These are phyloP conservation scores for Glaucidium brasilianum DNA, from an alignment of 2,113 vertebrate genomes.

Conservation along the genomic window DNA sequence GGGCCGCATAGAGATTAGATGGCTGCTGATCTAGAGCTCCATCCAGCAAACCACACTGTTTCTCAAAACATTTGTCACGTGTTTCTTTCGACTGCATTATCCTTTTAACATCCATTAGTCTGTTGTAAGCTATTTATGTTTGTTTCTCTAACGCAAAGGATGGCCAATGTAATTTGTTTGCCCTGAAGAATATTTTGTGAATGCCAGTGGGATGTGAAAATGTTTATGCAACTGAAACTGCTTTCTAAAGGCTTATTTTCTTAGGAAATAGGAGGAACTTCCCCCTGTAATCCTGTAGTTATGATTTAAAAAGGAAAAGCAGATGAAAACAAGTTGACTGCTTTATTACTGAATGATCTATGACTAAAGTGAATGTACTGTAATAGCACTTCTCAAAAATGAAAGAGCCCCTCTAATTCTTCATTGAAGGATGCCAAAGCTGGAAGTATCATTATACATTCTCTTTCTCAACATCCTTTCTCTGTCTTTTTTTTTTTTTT, in stretches of 20 bases:
- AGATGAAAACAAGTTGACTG: conserved; percentile 1
- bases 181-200: neutral
- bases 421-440: neutral
- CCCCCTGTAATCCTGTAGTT: neutral
- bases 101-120: neutral
- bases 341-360: neutral
- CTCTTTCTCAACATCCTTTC: neutral
- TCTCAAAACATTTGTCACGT: neutral
- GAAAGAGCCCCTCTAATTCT: neutral
- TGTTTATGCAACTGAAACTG: neutral
- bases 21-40: neutral
- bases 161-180: neutral
- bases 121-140: neutral
- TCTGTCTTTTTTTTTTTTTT: neutral
- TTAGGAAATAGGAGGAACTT: neutral
- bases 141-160: neutral
- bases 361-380: neutral
- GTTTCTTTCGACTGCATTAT: neutral
- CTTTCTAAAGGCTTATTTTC: neutral
- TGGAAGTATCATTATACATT: neutral
- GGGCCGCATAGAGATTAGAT: neutral
- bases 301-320: neutral
- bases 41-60: neutral
- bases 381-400: neutral
- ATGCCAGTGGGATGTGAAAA: neutral